Conservation (phyloP, 2,113 vertebrate genomes). For the Perccottus glenii region DNA sequence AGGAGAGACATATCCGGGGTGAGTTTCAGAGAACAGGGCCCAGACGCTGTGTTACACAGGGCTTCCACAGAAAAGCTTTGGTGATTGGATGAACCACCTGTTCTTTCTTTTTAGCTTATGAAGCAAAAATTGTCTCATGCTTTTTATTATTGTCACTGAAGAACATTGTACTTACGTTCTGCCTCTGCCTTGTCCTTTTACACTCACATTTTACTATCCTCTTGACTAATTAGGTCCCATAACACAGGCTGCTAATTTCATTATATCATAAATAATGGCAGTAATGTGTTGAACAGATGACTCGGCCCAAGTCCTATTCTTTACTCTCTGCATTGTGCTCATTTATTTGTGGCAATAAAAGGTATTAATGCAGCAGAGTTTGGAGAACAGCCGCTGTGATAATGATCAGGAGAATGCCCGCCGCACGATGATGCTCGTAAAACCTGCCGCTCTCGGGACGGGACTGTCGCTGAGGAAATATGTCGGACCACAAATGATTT, state of each 20-base stretch:
- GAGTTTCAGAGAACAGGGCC: too few species aligned
- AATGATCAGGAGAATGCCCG: neutral
- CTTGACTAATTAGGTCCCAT: slow-evolving; percentile 6
- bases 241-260: slow-evolving; percentile 13
- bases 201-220: slow-evolving; percentile 2
- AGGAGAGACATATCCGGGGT: too few species aligned
- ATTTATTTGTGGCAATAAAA: slow-evolving; percentile 9
- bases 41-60: too few species aligned
- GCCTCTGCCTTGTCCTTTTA: neutral
- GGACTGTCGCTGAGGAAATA: too few species aligned
- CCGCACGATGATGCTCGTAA: too few species aligned
- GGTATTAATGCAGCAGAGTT: neutral
- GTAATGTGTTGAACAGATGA: neutral
- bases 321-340: neutral
- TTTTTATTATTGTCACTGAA: too few species aligned
- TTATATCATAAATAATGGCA: neutral
- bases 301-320: neutral
- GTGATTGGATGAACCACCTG: too few species aligned
- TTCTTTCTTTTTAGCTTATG: too few species aligned
- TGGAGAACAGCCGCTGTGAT: neutral
- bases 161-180: neutral
- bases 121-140: too few species aligned
- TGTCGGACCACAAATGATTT: too few species aligned
- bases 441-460: too few species aligned
- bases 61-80: too few species aligned